phyloP scores from a whole-genome alignment of 2,797 vertebrate species.

The Schizopygopsis pylzovi region DNA sequence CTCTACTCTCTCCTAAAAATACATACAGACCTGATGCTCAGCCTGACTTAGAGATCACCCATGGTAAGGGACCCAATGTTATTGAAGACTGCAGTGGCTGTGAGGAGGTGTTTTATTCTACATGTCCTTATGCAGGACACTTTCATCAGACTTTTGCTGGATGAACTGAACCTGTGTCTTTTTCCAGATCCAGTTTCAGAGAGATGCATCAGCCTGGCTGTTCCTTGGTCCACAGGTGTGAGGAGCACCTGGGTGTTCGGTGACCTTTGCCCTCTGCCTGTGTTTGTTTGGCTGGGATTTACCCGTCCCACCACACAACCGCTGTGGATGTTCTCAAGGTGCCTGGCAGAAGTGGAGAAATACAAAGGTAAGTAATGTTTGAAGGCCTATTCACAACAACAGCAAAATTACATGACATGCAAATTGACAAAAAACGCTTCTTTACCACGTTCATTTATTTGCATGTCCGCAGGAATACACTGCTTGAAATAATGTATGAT shows the following conservation, averaged over 20 bases:
- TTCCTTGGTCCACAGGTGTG: neutral
- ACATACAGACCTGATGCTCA: neutral
- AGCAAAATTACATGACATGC: neutral
- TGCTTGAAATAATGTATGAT: no score
- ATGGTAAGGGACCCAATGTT: neutral
- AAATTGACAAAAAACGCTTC: neutral
- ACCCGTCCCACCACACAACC: slow-evolving; percentile 30
- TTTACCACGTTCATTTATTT: neutral
- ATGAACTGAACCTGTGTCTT: neutral
- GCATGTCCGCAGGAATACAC: neutral
- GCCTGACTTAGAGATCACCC: neutral
- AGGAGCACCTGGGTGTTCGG: slow-evolving; percentile 1
- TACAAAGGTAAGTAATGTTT: slow-evolving; percentile 68
- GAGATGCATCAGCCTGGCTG: neutral
- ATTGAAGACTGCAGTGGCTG: neutral
- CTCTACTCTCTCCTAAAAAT: slow-evolving; percentile 67
- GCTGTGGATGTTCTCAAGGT: slow-evolving; percentile 76
- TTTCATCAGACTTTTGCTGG: neutral
- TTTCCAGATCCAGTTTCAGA: neutral
- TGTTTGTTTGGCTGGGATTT: slow-evolving; percentile 55
- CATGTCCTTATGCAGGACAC: neutral
- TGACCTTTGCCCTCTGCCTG: slow-evolving; percentile 59
- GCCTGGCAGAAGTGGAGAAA: slow-evolving; percentile 78
- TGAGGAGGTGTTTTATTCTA: neutral
- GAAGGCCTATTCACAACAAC: neutral